Conservation (phyloP, 2,888 invertebrate genomes). For the Laothoe populi region DNA sequence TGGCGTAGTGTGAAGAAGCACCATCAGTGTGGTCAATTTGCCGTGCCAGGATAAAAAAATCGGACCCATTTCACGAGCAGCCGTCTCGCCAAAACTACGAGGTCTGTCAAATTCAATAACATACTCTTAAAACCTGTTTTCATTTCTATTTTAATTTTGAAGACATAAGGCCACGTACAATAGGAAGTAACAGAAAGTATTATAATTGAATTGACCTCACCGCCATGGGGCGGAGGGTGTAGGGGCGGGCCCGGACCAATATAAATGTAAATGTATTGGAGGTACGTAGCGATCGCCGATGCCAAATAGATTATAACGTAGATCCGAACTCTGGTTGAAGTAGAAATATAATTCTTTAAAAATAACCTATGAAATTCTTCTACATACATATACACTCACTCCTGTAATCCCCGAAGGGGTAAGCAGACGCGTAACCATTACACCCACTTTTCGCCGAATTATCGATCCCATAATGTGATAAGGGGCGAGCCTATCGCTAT, state of each 20-base stretch:
- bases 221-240: constrained; percentile 49
- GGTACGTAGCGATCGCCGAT: constrained; percentile 58
- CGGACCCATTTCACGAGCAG: no score
- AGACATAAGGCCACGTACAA: constrained; percentile 21
- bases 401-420: no score
- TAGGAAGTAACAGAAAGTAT: constrained; percentile 48
- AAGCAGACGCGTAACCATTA: no score
- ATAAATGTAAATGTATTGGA: constrained; percentile 80
- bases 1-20: no score
- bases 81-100: no score
- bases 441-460: no score
- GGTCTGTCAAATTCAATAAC: neutral
- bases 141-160: constrained; percentile 7
- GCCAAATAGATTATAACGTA: constrained; percentile 44
- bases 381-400: no score
- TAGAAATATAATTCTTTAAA: neutral
- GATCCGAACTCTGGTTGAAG: constrained; percentile 29
- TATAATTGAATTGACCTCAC: constrained; percentile 69
- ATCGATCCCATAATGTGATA: no score
- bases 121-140: neutral
- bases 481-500: no score
- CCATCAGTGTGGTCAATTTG: no score
- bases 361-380: no score
- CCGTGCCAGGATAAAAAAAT: no score
- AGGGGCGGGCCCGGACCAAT: constrained; percentile 67